Conservation (phyloP, 2,888 invertebrate genomes). For the Mycalesis mineus region DNA sequence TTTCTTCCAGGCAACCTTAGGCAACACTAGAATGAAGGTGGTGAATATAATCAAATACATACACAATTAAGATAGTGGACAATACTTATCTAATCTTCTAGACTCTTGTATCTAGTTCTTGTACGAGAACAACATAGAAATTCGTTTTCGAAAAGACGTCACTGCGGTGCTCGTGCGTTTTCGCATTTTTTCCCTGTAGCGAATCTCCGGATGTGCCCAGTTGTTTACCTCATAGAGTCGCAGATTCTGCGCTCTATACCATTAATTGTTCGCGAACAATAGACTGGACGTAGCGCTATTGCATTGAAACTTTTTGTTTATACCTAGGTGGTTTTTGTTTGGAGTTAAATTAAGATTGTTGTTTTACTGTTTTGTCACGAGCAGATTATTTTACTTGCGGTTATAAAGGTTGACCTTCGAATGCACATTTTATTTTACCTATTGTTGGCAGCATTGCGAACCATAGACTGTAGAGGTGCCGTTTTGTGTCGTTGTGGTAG, state of each 20-base stretch:
- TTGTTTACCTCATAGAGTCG: conserved; percentile 1
- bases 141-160: background rate
- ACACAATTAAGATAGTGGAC: too few relatives aligned
- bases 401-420: background rate
- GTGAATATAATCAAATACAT: too few relatives aligned
- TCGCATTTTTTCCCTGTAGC: conserved; percentile 24
- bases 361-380: conserved; percentile 6
- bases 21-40: too few relatives aligned
- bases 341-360: conserved; percentile 17
- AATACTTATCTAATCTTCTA: too few relatives aligned
- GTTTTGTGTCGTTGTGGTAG: background rate
- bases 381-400: background rate
- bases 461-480: too few relatives aligned
- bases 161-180: conserved; percentile 11
- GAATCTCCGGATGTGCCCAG: background rate
- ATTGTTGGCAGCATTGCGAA: background rate
- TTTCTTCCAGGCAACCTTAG: too few relatives aligned
- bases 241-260: background rate
- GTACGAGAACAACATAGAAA: background rate
- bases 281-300: conserved; percentile 10
- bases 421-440: conserved; percentile 1
- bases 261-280: conserved; percentile 21
- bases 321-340: conserved; percentile 15
- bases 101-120: too few relatives aligned
- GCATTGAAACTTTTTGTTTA: conserved; percentile 11